A percentile compares a stretch with the other conserved stretches of the same genome.
phyloP scores from a whole-genome alignment of 1,140 invertebrate species.

The Zaprionus taronus region DNA sequence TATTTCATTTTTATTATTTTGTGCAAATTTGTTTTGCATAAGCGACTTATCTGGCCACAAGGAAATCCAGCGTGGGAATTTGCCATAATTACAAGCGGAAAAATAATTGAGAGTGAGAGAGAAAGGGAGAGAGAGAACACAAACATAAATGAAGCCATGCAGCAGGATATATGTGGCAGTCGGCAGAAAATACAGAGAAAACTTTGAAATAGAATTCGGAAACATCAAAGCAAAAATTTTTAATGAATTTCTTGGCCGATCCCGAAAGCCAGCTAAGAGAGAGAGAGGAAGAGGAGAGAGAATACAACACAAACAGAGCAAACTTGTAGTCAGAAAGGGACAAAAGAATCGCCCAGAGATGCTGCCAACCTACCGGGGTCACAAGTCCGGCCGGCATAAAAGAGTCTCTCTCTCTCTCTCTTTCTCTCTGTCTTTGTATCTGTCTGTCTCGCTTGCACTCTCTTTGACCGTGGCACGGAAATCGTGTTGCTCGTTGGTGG shows the following conservation, averaged over 20 bases:
- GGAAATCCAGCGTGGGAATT: constrained; percentile 1
- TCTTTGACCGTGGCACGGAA: constrained; percentile 66
- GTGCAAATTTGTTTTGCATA: constrained; percentile 31
- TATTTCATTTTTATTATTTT: constrained; percentile 28
- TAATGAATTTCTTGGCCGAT: constrained; percentile 79
- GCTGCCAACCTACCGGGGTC: constrained; percentile 27
- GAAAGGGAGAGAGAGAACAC: constrained; percentile 7
- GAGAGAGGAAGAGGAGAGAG: background rate
- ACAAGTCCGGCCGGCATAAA: constrained; percentile 23
- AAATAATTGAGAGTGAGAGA: background rate
- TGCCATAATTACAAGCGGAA: background rate
- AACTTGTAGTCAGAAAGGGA: constrained; percentile 58
- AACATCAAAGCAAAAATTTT: constrained; percentile 84
- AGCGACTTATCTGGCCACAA: constrained; percentile 31
- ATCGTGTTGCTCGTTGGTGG: constrained; percentile 83
- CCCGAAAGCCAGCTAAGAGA: constrained; percentile 57
- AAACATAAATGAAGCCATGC: constrained; percentile 31
- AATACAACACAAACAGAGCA: constrained; percentile 37
- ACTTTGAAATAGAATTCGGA: constrained; percentile 78
- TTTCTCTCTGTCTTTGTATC: constrained; percentile 48
- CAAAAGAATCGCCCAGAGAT: constrained; percentile 1
- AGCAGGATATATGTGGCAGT: constrained; percentile 18
- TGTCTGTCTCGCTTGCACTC: background rate
- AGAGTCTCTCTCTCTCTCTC: constrained; percentile 50
- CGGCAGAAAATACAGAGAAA: constrained; percentile 54